phyloP scores from a whole-genome alignment of 2,797 vertebrate genomes.

The Eleutherodactylus coqui region DNA sequence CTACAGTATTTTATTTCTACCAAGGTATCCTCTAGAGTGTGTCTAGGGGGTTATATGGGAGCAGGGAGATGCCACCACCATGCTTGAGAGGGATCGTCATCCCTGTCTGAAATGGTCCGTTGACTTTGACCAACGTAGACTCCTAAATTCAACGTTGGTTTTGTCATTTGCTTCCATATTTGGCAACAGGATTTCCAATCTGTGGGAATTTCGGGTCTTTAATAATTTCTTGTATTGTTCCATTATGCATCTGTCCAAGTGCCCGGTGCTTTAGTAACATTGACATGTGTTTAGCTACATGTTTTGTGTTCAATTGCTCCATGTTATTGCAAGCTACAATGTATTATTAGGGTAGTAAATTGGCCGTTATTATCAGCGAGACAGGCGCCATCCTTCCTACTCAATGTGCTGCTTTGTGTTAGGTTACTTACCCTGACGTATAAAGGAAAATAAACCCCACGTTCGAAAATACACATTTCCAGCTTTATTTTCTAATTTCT shows the following conservation, averaged over 20 bases:
- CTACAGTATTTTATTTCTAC: too few relatives aligned
- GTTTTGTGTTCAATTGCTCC: conserved; percentile 36
- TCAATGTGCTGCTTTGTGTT: conserved; percentile 49
- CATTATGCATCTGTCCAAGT: neutral
- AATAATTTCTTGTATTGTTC: neutral
- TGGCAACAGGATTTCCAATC: neutral
- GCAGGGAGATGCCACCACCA: neutral
- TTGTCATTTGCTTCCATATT: too few relatives aligned
- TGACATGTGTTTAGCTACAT: conserved; percentile 49
- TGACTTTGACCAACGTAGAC: neutral
- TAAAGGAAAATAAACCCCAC: conserved; percentile 39
- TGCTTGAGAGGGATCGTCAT: neutral
- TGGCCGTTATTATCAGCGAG: conserved; percentile 49
- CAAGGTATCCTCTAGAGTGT: neutral
- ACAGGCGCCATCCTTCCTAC: conserved; percentile 20
- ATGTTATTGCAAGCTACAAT: conserved; percentile 47
- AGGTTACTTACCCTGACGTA: conserved; percentile 44
- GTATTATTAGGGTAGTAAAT: conserved; percentile 55
- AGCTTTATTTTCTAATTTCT: conserved; percentile 46
- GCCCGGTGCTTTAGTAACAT: conserved; percentile 19
- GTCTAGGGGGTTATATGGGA: neutral
- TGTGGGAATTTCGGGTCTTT: neutral
- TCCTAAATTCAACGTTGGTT: neutral
- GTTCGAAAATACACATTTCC: conserved; percentile 40
- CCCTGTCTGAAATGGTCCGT: neutral